These are phyloP conservation scores for Seladonia tumulorum DNA, from an alignment of 2,888 invertebrate genomes.

Conservation along the genomic window DNA sequence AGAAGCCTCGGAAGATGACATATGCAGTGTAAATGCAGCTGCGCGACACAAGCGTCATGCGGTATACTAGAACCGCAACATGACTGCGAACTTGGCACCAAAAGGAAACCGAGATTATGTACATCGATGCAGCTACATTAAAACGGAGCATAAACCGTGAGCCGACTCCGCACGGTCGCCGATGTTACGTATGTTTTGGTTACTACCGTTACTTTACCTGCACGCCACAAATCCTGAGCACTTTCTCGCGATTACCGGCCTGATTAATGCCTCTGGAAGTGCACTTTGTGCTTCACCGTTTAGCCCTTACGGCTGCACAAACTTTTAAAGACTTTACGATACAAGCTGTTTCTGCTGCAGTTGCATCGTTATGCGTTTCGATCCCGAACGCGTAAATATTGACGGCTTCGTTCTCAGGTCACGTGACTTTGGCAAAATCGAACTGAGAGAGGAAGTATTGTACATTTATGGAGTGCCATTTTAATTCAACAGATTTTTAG, in stretches of 20 bases:
- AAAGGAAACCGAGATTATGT: conserved; percentile 59
- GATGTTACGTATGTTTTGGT: conserved; percentile 40
- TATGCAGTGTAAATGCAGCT: background rate
- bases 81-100: conserved; percentile 55
- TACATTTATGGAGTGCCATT: background rate
- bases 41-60: conserved; percentile 27
- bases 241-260: conserved; percentile 43
- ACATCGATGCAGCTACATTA: conserved; percentile 49
- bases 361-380: background rate
- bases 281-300: conserved; percentile 29
- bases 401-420: background rate
- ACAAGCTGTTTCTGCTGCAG: background rate
- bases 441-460: background rate
- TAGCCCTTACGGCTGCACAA: background rate
- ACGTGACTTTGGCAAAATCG: no score
- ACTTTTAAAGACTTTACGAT: conserved; percentile 12
- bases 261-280: conserved; percentile 47
- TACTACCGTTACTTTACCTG: conserved; percentile 24
- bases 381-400: background rate
- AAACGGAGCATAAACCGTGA: conserved; percentile 52
- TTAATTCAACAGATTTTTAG: background rate
- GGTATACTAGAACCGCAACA: conserved; percentile 37
- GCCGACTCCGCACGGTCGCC: conserved; percentile 19
- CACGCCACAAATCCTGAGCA: conserved; percentile 39
- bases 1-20: conserved; percentile 17